These are phyloP conservation scores for Yponomeuta cagnagella DNA, from an alignment of 2,888 invertebrate genomes.

Conservation along the genomic window DNA sequence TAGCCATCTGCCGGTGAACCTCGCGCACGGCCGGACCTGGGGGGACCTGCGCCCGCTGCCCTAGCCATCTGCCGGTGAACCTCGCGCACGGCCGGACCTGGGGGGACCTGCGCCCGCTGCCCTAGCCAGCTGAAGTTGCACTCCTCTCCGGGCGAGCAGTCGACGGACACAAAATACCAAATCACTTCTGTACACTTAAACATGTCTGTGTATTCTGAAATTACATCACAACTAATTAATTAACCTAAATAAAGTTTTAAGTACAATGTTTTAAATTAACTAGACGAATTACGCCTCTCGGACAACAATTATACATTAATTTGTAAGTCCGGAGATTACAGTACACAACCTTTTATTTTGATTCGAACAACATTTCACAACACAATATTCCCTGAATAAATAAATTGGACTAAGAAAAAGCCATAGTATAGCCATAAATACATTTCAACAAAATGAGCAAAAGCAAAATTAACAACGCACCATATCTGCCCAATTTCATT, in stretches of 20 bases:
- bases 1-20: slow-evolving; percentile 43
- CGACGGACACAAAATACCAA: neutral
- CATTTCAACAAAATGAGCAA: neutral
- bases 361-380: neutral
- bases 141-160: no score
- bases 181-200: neutral
- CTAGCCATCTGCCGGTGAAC: slow-evolving; percentile 42
- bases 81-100: slow-evolving; percentile 43
- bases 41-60: slow-evolving; percentile 34
- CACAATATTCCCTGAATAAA: neutral
- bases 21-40: slow-evolving; percentile 46
- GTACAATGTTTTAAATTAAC: neutral
- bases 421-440: neutral
- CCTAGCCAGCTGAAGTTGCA: neutral
- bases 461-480: neutral
- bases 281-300: neutral
- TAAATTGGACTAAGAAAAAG: neutral
- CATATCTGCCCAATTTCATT: no score
- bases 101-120: slow-evolving; percentile 38
- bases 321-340: neutral
- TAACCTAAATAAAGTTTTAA: neutral
- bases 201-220: neutral
- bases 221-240: neutral
- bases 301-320: no score
- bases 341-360: neutral